These are phyloP conservation scores for Apomyelois bistriatella DNA, from an alignment of 2,888 invertebrate species.

Conservation along the genomic window DNA sequence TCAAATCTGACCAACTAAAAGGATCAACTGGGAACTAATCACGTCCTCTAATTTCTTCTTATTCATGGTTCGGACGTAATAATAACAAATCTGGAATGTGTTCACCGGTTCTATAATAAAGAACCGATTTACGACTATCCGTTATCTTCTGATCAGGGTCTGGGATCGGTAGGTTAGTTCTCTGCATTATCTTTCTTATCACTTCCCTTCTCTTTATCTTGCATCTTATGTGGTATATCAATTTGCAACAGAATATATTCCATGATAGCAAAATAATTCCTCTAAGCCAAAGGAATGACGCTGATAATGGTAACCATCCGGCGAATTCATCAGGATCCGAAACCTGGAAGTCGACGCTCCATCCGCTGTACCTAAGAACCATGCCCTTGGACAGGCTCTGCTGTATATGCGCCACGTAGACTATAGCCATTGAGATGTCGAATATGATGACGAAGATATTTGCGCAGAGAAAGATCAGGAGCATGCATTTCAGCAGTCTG, in stretches of 20 bases:
- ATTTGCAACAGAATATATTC: constrained; percentile 49
- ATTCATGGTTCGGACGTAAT: neutral
- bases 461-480: constrained; percentile 36
- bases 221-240: constrained; percentile 27
- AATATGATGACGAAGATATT: constrained; percentile 39
- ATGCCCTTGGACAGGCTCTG: constrained; percentile 59
- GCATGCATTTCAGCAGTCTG: constrained; percentile 29
- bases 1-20: too few relatives aligned
- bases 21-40: too few relatives aligned
- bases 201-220: constrained; percentile 42
- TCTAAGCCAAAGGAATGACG: constrained; percentile 51
- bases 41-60: too few relatives aligned
- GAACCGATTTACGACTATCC: constrained; percentile 21
- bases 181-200: constrained; percentile 26
- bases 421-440: constrained; percentile 59
- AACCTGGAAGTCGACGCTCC: constrained; percentile 48
- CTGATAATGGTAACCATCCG: constrained; percentile 58
- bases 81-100: constrained; percentile 21
- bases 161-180: constrained; percentile 43
- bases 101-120: constrained; percentile 47
- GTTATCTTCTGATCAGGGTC: constrained; percentile 29
- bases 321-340: constrained; percentile 45
- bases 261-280: constrained; percentile 42
- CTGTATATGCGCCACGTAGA: constrained; percentile 58
- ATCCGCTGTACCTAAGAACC: constrained; percentile 61